phyloP scores from a whole-genome alignment of 1,140 invertebrate genomes.

The Pseudachorutes palmiensis region DNA sequence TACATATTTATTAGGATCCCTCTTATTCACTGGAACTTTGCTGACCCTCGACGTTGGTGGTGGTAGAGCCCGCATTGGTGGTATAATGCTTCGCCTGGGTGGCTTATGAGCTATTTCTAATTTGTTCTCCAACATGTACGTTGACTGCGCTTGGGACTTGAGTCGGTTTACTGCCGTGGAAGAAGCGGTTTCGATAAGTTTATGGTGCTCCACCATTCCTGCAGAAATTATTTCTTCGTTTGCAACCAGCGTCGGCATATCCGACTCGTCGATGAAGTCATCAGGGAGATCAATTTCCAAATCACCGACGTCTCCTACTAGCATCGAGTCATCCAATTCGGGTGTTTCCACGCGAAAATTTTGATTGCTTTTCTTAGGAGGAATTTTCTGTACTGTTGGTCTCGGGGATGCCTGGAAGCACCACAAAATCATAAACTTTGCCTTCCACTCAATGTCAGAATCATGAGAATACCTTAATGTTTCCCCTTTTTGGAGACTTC shows the following conservation, averaged over 20 bases:
- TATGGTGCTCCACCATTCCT: neutral
- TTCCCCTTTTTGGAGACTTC: conserved; percentile 20
- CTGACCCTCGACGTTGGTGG: neutral
- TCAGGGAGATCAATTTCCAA: conserved; percentile 34
- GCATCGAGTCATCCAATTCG: conserved; percentile 15
- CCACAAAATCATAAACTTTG: neutral
- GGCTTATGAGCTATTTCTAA: conserved; percentile 44
- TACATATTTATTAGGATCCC: too few species aligned
- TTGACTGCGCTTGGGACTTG: conserved; percentile 48
- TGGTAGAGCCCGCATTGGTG: neutral
- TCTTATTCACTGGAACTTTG: neutral
- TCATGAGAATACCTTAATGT: too few species aligned
- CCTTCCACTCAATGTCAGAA: too few species aligned
- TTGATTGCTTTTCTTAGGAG: neutral
- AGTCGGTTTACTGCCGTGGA: conserved; percentile 17
- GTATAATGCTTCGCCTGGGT: neutral
- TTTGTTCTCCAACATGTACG: conserved; percentile 69
- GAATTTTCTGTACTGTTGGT: conserved; percentile 8
- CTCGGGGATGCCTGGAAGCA: neutral
- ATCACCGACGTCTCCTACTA: conserved; percentile 25
- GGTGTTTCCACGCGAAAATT: neutral
- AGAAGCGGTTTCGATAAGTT: neutral
- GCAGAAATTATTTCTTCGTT: conserved; percentile 32
- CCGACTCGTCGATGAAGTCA: conserved; percentile 22
- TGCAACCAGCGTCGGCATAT: conserved; percentile 25